Evolutionary conservation across 2,113 vertebrate species (phyloP).

Genomic region (Tragelaphus scriptus): DNA sequence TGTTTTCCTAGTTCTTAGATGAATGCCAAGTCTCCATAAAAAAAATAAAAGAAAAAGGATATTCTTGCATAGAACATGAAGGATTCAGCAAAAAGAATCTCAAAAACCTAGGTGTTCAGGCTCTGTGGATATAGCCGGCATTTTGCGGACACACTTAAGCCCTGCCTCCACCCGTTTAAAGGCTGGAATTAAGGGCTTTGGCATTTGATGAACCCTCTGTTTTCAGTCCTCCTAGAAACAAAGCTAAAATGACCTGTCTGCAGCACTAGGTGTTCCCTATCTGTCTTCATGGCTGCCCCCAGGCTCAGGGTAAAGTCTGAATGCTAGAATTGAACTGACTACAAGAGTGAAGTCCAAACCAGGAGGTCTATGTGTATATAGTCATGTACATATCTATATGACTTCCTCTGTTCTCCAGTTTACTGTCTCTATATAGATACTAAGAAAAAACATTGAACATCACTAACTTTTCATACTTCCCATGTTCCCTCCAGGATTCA

Average conservation of each 20-base stretch:
- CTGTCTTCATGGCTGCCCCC: background rate
- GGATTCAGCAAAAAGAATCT: slow-evolving; percentile 9
- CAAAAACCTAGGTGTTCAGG: background rate
- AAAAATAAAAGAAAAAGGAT: background rate
- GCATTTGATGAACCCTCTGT: background rate
- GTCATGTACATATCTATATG: background rate
- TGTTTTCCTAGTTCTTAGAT: slow-evolving; percentile 43
- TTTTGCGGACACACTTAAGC: background rate
- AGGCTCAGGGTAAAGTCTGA: background rate
- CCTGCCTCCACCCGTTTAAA: background rate
- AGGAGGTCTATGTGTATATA: background rate
- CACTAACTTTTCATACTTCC: background rate
- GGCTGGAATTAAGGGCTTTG: background rate
- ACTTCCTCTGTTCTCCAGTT: background rate
- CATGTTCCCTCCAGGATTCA: background rate
- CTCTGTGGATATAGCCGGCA: background rate
- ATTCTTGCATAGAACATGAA: slow-evolving; percentile 15
- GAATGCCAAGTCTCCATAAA: slow-evolving; percentile 16
- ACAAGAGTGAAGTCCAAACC: background rate
- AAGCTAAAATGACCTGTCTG: background rate
- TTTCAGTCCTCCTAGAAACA: background rate
- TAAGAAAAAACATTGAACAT: background rate
- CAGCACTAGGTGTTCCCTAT: background rate
- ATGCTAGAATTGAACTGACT: background rate
- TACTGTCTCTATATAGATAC: background rate